Evolutionary conservation across 35 echinoderm and acorn worm genomes (phyloP).

Genomic region (Stichopus chloronotus): DNA sequence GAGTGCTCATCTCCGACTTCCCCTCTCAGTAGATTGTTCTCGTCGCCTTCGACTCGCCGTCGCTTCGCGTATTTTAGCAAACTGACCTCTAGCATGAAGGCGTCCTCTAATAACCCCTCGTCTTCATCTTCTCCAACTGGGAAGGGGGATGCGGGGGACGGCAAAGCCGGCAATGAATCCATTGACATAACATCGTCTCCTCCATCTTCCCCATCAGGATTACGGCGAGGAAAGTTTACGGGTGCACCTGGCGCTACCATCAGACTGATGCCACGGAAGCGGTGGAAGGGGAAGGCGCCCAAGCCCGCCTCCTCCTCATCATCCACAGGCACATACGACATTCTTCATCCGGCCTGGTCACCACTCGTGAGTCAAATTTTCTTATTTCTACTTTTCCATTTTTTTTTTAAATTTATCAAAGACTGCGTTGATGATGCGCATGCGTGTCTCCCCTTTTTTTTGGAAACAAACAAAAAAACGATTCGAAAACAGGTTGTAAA

Average conservation of each 20-base stretch:
- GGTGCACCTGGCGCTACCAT: slow-evolving; percentile 5
- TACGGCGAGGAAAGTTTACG: slow-evolving; percentile 30
- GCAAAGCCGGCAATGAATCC: neutral
- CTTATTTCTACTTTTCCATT: neutral
- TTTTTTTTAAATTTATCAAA: neutral
- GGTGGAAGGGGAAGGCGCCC: slow-evolving; percentile 48
- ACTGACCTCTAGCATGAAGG: slow-evolving; percentile 25
- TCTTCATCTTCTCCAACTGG: neutral
- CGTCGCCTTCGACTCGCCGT: slow-evolving; percentile 46
- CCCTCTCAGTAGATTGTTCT: slow-evolving; percentile 12
- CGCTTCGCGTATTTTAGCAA: slow-evolving; percentile 54
- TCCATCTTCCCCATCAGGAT: slow-evolving; percentile 54
- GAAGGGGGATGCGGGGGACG: neutral
- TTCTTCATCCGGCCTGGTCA: slow-evolving; percentile 6
- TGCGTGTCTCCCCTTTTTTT: no score
- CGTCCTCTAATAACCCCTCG: neutral
- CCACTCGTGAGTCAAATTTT: slow-evolving; percentile 17
- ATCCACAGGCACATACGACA: neutral
- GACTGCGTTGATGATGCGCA: neutral
- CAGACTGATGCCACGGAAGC: slow-evolving; percentile 58
- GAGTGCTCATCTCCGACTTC: slow-evolving; percentile 13
- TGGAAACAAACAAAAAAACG: no score
- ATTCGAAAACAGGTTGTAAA: no score
- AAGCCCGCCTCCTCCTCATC: slow-evolving; percentile 21
- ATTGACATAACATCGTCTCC: slow-evolving; percentile 31